These are phyloP conservation scores for Dicranocentrus wangi DNA, from an alignment of 2,888 invertebrate genomes.

Conservation along the genomic window DNA sequence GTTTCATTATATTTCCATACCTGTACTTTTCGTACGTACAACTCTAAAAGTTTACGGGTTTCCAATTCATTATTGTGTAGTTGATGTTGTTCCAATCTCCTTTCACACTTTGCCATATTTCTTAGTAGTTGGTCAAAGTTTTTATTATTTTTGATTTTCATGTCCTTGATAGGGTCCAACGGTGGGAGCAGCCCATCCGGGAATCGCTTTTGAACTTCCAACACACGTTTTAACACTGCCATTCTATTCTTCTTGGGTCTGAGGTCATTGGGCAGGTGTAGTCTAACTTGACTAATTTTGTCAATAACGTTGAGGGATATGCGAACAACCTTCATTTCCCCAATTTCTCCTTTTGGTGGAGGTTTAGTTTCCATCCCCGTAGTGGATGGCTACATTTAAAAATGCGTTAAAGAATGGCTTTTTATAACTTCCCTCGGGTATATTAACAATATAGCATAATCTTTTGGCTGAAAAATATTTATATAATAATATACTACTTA, in stretches of 20 bases:
- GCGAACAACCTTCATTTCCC: slow-evolving; percentile 92
- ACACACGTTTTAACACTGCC: slow-evolving; percentile 88
- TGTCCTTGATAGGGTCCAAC: slow-evolving; percentile 94
- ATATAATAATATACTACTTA: slow-evolving; percentile 5
- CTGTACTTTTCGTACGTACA: slow-evolving; percentile 85
- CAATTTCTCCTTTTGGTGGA: slow-evolving; percentile 79
- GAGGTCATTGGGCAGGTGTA: slow-evolving; percentile 93
- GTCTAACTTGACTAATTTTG: slow-evolving; percentile 89
- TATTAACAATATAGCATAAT: background rate
- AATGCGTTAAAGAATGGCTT: too few relatives aligned
- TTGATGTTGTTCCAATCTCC: slow-evolving; percentile 85
- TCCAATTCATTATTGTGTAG: slow-evolving; percentile 83
- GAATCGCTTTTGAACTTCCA: slow-evolving; percentile 90
- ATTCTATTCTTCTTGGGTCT: slow-evolving; percentile 88
- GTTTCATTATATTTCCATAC: slow-evolving; percentile 74
- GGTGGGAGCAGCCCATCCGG: slow-evolving; percentile 84
- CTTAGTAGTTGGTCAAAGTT: slow-evolving; percentile 87
- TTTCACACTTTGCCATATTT: slow-evolving; percentile 88
- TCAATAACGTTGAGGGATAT: slow-evolving; percentile 87
- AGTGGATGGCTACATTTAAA: slow-evolving; percentile 65
- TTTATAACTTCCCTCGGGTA: too few relatives aligned
- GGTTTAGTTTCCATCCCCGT: slow-evolving; percentile 74
- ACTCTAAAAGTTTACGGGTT: slow-evolving; percentile 82
- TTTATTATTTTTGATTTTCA: slow-evolving; percentile 92
- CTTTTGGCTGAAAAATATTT: too few relatives aligned